These are phyloP conservation scores for Norana najaformis DNA, from an alignment of 2,888 invertebrate genomes.

Conservation along the genomic window DNA sequence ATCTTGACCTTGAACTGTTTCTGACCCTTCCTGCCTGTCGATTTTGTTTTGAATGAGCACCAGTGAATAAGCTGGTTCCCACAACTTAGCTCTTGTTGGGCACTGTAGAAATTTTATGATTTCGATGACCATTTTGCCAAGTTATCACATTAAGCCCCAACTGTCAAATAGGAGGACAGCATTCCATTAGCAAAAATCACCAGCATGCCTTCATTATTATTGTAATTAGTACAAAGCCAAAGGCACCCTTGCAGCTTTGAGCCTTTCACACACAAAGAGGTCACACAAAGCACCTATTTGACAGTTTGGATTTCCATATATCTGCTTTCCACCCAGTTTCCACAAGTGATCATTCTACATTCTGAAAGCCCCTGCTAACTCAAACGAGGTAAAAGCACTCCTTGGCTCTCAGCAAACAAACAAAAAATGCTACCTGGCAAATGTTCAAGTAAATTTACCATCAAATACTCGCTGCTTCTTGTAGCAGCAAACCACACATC, in stretches of 20 bases:
- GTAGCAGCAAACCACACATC: background rate
- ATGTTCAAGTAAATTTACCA: background rate
- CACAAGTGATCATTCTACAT: background rate
- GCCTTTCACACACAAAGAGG: background rate
- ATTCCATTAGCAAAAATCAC: background rate
- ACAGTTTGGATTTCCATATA: too few relatives aligned
- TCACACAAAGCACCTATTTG: background rate
- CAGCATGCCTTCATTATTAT: background rate
- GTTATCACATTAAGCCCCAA: background rate
- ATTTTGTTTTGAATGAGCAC: too few relatives aligned
- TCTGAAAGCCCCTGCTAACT: constrained; percentile 1
- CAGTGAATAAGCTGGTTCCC: too few relatives aligned
- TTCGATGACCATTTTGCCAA: background rate
- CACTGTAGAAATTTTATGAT: too few relatives aligned
- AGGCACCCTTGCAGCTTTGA: background rate
- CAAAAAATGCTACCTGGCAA: background rate
- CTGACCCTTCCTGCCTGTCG: too few relatives aligned
- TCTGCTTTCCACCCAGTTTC: background rate
- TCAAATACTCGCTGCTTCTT: background rate
- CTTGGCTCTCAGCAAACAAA: background rate
- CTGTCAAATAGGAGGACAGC: background rate
- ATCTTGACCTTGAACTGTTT: too few relatives aligned
- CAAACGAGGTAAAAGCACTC: background rate
- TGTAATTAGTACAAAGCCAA: background rate
- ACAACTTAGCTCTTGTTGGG: too few relatives aligned